Base-by-base conservation (phyloP, 2,113 vertebrate genomes). In the Pavo muticus region DNA sequence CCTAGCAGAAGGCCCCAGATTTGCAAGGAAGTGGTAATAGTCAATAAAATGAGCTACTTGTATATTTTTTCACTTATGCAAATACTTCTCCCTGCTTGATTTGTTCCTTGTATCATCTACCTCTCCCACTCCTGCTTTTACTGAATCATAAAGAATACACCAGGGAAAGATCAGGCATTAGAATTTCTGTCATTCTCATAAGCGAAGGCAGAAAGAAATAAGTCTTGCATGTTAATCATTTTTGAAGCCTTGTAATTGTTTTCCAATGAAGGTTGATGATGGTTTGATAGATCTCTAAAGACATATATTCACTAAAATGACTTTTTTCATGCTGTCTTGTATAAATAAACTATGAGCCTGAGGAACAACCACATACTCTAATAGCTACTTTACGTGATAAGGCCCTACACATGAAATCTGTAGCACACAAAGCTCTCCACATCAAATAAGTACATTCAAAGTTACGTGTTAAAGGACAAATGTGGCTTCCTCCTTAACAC, bases 231-330 rank as follows among this genome's bases (percentile, higher is more conserved):
- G 54, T 71, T 91, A 93, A 96, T 82, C 3, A 88, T 84, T 96
- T 85, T 24, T 35, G 44, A 93, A 91, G 67, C 27, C 37, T 82
- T 11, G 0, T 87, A 88, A 90, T 57, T 91, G 79, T 96, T 94
- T 96, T 84, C 85, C 87, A 89, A 0, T 96, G 76, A 87, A 95
- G 93, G 85, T 52, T 64, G 83, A 74, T 57, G 63, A 89, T 80
- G 67, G 52, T 20, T 1, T 40, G 42, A 94, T 74, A 80, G 59
- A 76, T 93, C 93, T 95, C 92, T 85, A 42, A 94, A 95, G 77
- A 74, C 42, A 37, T 6, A 39, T 32, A 35, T 59, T 52, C 54
- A 92, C 23, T 17, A 76, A 90, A 93, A 92, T 69, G 3, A 74
- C 63, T 91, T 73, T 79, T 85, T 85, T 60, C 17, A 67, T 64